Conservation (phyloP, 2,113 vertebrate species). For the Carettochelys insculpta region DNA sequence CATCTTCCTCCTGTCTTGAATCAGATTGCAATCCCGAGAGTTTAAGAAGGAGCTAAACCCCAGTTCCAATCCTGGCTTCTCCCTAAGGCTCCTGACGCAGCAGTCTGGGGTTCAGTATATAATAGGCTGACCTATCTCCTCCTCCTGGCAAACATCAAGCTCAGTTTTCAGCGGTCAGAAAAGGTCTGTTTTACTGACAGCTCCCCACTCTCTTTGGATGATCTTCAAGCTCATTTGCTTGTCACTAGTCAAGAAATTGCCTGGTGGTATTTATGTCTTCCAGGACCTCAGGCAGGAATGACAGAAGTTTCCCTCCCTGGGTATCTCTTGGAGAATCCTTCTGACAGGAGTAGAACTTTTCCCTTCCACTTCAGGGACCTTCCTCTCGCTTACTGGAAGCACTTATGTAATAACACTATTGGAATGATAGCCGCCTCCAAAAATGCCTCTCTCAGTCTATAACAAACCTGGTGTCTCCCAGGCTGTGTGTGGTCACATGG, state of each 20-base stretch:
- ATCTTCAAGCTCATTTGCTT: background rate
- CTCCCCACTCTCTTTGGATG: background rate
- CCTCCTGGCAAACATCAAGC: background rate
- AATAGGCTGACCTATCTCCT: background rate
- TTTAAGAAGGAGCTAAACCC: background rate
- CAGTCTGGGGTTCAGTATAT: background rate
- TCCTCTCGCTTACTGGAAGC: background rate
- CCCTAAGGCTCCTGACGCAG: background rate
- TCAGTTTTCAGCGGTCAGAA: background rate
- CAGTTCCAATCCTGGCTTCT: background rate
- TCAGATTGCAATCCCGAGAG: background rate
- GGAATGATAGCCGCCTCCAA: background rate
- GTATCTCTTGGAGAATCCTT: background rate
- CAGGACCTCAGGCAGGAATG: background rate
- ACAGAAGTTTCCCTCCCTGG: background rate
- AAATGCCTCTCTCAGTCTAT: background rate
- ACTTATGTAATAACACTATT: background rate
- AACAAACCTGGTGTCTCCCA: background rate
- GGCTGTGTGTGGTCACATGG: background rate
- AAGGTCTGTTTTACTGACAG: background rate
- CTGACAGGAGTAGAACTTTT: background rate
- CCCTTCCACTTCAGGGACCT: background rate
- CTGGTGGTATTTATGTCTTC: background rate
- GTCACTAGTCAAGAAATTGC: background rate
- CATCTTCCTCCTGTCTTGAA: background rate